Conservation (phyloP, 1,140 invertebrate species). For the Ips typographus region DNA sequence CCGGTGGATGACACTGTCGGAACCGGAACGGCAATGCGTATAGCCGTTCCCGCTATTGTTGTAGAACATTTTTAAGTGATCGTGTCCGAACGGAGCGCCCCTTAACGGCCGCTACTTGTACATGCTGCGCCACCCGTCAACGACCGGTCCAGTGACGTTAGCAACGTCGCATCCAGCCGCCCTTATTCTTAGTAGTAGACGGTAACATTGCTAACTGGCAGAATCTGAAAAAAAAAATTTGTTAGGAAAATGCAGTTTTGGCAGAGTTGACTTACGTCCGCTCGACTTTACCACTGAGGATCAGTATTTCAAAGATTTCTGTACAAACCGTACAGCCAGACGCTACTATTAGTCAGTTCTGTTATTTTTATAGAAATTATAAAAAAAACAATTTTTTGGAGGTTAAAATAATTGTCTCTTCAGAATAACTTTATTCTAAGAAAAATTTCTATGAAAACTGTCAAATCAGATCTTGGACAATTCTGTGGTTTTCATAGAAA, state of each 20-base stretch:
- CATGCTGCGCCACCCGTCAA: neutral
- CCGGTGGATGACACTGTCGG: constrained; percentile 48
- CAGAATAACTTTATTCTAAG: no score
- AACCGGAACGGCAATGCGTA: constrained; percentile 49
- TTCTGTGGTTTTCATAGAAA: neutral
- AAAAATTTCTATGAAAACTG: no score
- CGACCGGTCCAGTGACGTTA: neutral
- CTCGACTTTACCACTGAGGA: no score
- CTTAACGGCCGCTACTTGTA: constrained; percentile 11
- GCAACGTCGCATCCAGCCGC: neutral
- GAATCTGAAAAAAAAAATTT: neutral
- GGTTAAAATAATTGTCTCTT: no score
- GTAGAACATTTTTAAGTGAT: constrained; percentile 40
- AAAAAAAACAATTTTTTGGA: no score
- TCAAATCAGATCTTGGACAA: no score
- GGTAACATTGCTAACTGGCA: neutral
- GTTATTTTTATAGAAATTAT: no score
- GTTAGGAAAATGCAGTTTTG: neutral
- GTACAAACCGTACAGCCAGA: no score
- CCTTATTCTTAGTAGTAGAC: neutral
- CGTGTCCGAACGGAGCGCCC: neutral
- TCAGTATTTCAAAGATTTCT: no score
- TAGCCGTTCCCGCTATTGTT: constrained; percentile 38
- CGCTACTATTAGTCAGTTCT: no score
- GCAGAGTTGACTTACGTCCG: neutral